A percentile compares a stretch with the other conserved stretches of the same genome.
Evolutionary conservation across 2,888 invertebrate species (phyloP).

Genomic region (Craniophora ligustri): DNA sequence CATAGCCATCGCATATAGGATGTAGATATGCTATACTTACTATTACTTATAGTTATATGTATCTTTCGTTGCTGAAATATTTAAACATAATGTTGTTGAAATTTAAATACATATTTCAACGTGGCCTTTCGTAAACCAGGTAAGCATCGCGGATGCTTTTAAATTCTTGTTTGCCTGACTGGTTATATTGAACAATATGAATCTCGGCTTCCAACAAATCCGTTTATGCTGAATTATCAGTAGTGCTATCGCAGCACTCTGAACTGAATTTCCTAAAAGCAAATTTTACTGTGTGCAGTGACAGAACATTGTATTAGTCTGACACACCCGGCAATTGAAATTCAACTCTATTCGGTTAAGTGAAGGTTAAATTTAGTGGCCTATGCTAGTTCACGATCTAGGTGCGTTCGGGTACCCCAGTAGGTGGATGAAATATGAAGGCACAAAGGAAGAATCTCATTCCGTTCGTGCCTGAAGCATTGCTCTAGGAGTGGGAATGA

Average conservation of each 20-base stretch:
- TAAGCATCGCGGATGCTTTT: constrained; percentile 53
- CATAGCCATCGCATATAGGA: too few relatives aligned
- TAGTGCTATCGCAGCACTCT: constrained; percentile 63
- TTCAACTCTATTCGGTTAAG: constrained; percentile 62
- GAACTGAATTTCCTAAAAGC: constrained; percentile 74
- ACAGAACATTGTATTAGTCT: constrained; percentile 68
- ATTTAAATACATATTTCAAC: constrained; percentile 47
- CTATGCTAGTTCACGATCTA: constrained; percentile 53
- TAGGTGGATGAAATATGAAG: constrained; percentile 80
- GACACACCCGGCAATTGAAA: constrained; percentile 55
- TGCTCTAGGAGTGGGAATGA: constrained; percentile 58
- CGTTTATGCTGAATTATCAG: constrained; percentile 76
- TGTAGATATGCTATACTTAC: too few relatives aligned
- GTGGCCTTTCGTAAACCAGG: constrained; percentile 35
- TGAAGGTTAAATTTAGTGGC: constrained; percentile 60
- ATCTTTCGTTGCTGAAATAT: not conserved
- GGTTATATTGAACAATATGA: constrained; percentile 66
- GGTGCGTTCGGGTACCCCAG: constrained; percentile 67
- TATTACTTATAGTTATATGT: not conserved
- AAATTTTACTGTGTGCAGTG: constrained; percentile 73
- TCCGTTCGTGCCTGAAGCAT: constrained; percentile 73
- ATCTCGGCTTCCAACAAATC: constrained; percentile 63
- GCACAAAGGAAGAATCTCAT: constrained; percentile 81
- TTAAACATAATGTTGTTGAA: constrained; percentile 25
- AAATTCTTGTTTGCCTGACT: constrained; percentile 56